Percentiles rank a stretch among this genome's conserved stretches.
Evolutionary conservation across 2,797 vertebrate species (phyloP).

Genomic region (Oreonectes daqikongensis): DNA sequence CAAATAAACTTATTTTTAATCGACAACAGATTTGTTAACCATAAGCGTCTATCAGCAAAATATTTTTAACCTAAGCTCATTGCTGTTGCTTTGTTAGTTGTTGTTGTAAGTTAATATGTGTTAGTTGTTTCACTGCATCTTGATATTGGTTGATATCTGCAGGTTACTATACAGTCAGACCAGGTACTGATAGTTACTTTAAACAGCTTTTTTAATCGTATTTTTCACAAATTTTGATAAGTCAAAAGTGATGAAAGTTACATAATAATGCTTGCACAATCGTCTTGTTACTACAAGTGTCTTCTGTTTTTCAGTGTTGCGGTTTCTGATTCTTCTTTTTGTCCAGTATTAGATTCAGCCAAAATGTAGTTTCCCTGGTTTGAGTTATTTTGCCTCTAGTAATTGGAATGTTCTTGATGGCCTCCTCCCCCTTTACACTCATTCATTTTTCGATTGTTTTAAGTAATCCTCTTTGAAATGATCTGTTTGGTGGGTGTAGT

Average conservation of each 20-base stretch:
- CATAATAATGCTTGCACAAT: too few relatives aligned
- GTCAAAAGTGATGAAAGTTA: not conserved
- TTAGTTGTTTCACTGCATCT: not conserved
- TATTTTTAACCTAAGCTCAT: not conserved
- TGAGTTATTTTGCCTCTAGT: constrained; percentile 14
- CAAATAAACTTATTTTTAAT: too few relatives aligned
- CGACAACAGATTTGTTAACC: not conserved
- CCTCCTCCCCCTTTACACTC: constrained; percentile 15
- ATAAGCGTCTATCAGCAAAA: not conserved
- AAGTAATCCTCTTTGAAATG: constrained; percentile 49
- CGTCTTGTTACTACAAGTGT: not conserved
- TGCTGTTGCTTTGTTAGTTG: not conserved
- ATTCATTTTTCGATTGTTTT: constrained; percentile 34
- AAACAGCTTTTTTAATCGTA: not conserved
- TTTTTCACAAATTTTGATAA: not conserved
- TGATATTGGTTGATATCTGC: too few relatives aligned
- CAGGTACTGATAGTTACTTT: not conserved
- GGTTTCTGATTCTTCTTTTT: not conserved
- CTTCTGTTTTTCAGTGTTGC: not conserved
- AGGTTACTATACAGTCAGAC: not conserved
- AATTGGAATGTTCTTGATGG: constrained; percentile 20
- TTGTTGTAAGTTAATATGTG: not conserved
- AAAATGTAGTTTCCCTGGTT: constrained; percentile 14
- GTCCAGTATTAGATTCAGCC: not conserved
- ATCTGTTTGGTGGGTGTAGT: constrained; percentile 46